These are phyloP conservation scores for Muschampia plurimacula DNA, from an alignment of 2,888 invertebrate species.

Conservation along the genomic window DNA sequence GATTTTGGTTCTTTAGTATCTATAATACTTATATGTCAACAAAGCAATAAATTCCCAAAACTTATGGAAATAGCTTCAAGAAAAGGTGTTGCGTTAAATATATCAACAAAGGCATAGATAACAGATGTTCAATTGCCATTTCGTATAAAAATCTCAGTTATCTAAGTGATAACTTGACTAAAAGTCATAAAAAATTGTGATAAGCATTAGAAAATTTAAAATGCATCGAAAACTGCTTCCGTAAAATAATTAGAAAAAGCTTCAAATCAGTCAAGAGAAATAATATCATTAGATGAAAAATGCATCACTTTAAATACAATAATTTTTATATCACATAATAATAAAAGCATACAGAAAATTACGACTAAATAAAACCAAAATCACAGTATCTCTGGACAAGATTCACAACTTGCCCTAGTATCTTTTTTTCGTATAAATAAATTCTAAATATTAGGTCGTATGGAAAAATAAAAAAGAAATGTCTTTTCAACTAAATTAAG, in stretches of 20 bases:
- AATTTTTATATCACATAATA: slow-evolving; percentile 79
- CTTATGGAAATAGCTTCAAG: slow-evolving; percentile 39
- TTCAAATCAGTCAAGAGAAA: slow-evolving; percentile 53
- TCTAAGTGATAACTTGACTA: slow-evolving; percentile 39
- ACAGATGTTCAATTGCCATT: slow-evolving; percentile 44
- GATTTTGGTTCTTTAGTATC: slow-evolving; percentile 14
- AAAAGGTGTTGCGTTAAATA: slow-evolving; percentile 46
- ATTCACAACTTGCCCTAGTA: slow-evolving; percentile 75
- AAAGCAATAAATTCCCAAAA: slow-evolving; percentile 25
- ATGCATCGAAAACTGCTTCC: slow-evolving; percentile 42
- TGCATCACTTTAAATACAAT: slow-evolving; percentile 60
- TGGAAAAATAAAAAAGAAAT: slow-evolving; percentile 63
- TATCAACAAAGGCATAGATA: slow-evolving; percentile 47
- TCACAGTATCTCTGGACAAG: slow-evolving; percentile 82
- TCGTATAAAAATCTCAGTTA: slow-evolving; percentile 42
- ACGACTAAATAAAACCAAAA: slow-evolving; percentile 83
- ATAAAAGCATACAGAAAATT: slow-evolving; percentile 74
- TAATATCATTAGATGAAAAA: slow-evolving; percentile 49
- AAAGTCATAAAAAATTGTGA: slow-evolving; percentile 41
- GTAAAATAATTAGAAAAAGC: slow-evolving; percentile 49
- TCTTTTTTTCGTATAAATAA: slow-evolving; percentile 76
- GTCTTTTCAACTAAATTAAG: slow-evolving; percentile 79
- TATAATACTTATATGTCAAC: slow-evolving; percentile 35
- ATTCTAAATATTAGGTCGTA: slow-evolving; percentile 71
- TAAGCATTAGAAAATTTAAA: slow-evolving; percentile 40